Evolutionary conservation across 2,888 invertebrate genomes (phyloP).

Genomic region (Anodontia alba): DNA sequence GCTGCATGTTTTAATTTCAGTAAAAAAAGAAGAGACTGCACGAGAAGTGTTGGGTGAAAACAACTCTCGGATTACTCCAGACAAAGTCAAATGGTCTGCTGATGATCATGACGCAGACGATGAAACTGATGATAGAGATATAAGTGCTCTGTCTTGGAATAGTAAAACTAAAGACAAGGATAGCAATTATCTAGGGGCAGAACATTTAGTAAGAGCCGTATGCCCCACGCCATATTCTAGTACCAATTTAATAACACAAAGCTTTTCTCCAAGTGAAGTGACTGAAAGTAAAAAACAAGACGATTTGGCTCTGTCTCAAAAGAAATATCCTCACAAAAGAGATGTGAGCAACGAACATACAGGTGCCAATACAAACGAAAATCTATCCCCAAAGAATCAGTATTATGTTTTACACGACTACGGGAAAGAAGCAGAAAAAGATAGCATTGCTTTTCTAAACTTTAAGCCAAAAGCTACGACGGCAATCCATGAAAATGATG

Average conservation of each 20-base stretch:
- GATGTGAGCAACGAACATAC: background rate
- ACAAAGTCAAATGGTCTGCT: background rate
- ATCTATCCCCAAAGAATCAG: background rate
- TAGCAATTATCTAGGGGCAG: background rate
- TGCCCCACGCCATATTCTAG: too few species aligned
- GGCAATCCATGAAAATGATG: too few species aligned
- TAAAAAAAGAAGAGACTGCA: too few species aligned
- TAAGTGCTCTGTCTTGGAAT: background rate
- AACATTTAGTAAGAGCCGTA: background rate
- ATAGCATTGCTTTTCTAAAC: too few species aligned
- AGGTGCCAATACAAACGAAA: background rate
- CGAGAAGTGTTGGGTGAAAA: too few species aligned
- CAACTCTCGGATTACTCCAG: too few species aligned
- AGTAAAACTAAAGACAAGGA: background rate
- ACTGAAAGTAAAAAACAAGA: constrained; percentile 7
- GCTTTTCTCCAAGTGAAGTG: background rate
- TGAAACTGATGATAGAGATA: background rate
- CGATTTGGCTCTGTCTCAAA: background rate
- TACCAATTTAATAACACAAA: too few species aligned
- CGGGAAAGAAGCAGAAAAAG: background rate
- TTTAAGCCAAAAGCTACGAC: too few species aligned
- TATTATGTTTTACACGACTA: background rate
- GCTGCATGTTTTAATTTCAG: too few species aligned
- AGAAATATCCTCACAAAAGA: background rate
- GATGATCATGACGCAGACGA: background rate